Evolutionary conservation across 1,140 invertebrate genomes (phyloP).

Genomic region (Drosophila pachea): DNA sequence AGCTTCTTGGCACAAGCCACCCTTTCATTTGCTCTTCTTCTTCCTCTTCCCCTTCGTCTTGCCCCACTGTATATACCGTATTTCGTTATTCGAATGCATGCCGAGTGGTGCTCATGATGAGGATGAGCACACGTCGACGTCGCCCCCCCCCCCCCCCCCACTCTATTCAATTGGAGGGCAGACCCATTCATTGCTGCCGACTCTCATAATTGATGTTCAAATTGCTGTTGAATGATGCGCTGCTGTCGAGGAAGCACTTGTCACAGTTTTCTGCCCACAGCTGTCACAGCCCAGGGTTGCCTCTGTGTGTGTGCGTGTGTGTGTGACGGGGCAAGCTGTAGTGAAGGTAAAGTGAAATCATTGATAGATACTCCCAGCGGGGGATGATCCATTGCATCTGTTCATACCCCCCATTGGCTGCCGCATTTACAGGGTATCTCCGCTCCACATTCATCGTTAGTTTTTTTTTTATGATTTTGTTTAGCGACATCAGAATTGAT

Average conservation of each 20-base stretch:
- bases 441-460: not conserved
- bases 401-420: not conserved
- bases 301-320: too few relatives aligned
- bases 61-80: slow-evolving; percentile 4
- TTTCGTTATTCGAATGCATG: slow-evolving; percentile 46
- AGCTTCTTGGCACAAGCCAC: slow-evolving; percentile 67
- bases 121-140: slow-evolving; percentile 33
- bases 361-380: too few relatives aligned
- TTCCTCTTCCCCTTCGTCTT: not conserved
- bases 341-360: too few relatives aligned
- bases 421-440: slow-evolving; percentile 2
- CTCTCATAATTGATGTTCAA: slow-evolving; percentile 75
- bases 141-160: not conserved
- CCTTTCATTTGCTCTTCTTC: slow-evolving; percentile 31
- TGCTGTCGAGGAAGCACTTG: slow-evolving; percentile 65
- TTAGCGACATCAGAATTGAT: slow-evolving; percentile 61
- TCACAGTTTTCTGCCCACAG: slow-evolving; percentile 57
- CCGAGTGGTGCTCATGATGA: slow-evolving; percentile 59
- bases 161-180: slow-evolving; percentile 21
- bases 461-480: slow-evolving; percentile 51
- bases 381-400: not conserved
- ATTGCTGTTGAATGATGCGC: slow-evolving; percentile 68
- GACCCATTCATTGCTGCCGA: slow-evolving; percentile 28
- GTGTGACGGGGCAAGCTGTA: too few relatives aligned
- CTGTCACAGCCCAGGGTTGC: too few relatives aligned